phyloP scores from a whole-genome alignment of 2,113 vertebrate species.

The Eretmochelys imbricata region DNA sequence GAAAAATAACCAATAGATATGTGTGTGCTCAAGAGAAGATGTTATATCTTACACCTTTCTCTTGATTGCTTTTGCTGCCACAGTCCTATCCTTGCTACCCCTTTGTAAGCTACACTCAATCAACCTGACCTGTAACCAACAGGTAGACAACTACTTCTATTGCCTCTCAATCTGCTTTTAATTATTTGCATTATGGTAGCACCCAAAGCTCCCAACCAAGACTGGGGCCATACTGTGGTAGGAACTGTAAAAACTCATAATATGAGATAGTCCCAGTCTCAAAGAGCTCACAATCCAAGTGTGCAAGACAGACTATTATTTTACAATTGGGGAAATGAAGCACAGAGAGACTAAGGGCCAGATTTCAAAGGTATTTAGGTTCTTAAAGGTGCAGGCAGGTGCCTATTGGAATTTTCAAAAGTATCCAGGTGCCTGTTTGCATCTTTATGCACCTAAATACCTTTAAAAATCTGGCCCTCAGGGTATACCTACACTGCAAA shows the following conservation, averaged over 20 bases:
- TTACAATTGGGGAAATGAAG: too few relatives aligned
- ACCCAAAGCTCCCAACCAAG: background rate
- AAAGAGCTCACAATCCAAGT: background rate
- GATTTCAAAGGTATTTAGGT: background rate
- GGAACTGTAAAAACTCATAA: background rate
- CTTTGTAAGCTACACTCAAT: background rate
- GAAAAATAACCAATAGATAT: background rate
- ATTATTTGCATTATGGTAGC: background rate
- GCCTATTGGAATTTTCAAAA: background rate
- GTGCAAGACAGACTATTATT: background rate
- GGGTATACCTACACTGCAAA: too few relatives aligned
- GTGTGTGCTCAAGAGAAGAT: background rate
- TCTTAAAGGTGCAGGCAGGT: background rate
- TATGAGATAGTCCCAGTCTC: background rate
- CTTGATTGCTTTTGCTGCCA: background rate
- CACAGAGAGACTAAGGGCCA: too few relatives aligned
- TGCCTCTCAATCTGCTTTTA: background rate
- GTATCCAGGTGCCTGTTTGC: rapidly evolving
- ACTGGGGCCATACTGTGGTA: background rate
- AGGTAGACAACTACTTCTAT: background rate
- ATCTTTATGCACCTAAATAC: background rate
- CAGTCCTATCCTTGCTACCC: background rate
- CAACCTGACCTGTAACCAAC: background rate
- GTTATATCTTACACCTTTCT: background rate
- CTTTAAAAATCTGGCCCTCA: background rate